Evolutionary conservation across 2,797 vertebrate species (phyloP), one percentile per base, ranked within the genome.

Genomic region (Acridotheres tristis): DNA sequence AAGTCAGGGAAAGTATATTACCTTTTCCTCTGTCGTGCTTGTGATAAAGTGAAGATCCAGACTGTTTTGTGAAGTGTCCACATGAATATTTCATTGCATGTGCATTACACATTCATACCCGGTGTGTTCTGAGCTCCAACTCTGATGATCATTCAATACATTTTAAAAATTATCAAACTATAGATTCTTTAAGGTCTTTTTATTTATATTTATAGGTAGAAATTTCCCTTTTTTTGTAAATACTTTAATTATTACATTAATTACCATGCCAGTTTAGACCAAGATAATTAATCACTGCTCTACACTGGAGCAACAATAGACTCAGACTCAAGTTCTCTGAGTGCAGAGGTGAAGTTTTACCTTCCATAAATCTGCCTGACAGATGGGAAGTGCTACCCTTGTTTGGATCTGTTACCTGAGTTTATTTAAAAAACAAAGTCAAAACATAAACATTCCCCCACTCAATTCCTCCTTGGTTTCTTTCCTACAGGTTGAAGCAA

Each of bases 401-500:
- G 1, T 27, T 50, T 75, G 43, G 5, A 16, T 74, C 47, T 75
- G 72, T 38, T 29, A 7, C 21, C 25, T 32, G 1, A 27, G 23
- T 81, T 84, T 48, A 25, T 87, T 88, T 50, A 12, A 79, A 74
- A 90, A 75, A 25, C 30, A 54, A 85, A 79, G 18, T 16, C 45
- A 26, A 81, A 75, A 8, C 26, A 42, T 17, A 27, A 7, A 32
- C 47, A 77, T 0, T 0, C 1, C 6, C 1, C 2, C 30, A 32
- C 16, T 42, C 58, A 20, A 11, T 94, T 66, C 51, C 14, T 57
- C 0, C 30, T 78, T 22, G 58, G n/a, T 62, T 85, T 84, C n/a
- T 50, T 67, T 72, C 78, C 82, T 82, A 11, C 95, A 99, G 99
- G 99, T 99, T 73, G 99, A 99, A 97, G 99, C 99, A 86, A 99